Base-by-base conservation (phyloP, 2,797 vertebrate genomes). In the Sebastes trivittatus region DNA sequence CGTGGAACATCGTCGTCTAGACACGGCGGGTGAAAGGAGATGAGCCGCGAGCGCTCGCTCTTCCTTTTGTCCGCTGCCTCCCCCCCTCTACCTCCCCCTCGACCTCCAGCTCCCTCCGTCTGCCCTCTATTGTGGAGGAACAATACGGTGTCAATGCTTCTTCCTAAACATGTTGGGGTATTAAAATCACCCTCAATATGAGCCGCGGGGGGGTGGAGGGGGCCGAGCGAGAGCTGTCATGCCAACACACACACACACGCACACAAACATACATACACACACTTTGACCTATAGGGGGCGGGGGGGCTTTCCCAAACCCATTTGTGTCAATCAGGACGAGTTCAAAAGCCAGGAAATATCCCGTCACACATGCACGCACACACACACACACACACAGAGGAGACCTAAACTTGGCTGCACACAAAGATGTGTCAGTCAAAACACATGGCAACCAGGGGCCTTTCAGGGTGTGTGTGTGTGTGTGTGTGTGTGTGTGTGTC, bases 91-190 rank as follows among this genome's bases (percentile, higher is more conserved):
- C 58, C 66, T 55, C 23, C 32, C 32, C 85, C 73, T 88, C 73
- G 78, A 91, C 92, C 91, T 91, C 83, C 85, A 84, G 88, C 90
- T 90, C 90, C 90, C 86, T 77, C 88, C 74, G 89, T 93, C 93
- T 94, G 91, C 87, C 78, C 87, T 77, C 90, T 86, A 94, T 96
- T 96, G 95, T 96, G 78, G 71, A 36, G 71, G 72, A 92, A 96
- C 95, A 96, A 96, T 95, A 76, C 77, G 32, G 89, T 95, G 94
- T 93, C 94, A 95, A 89, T 87, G 91, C 80, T 62, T 95, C 94
- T 96, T 96, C 96, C 96, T 95, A 96, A 96, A 96, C 94, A 95
- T 96, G 95, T 95, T 91, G 92, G 93, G 91, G 92, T 89, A 92
- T 94, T 94, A 95, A 94, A 94, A 94, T 93, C 85, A 89, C 86